Percentiles rank a stretch among this genome's conserved stretches.
Conservation (phyloP, 2,797 vertebrate genomes). For the Australoheros facetus region DNA sequence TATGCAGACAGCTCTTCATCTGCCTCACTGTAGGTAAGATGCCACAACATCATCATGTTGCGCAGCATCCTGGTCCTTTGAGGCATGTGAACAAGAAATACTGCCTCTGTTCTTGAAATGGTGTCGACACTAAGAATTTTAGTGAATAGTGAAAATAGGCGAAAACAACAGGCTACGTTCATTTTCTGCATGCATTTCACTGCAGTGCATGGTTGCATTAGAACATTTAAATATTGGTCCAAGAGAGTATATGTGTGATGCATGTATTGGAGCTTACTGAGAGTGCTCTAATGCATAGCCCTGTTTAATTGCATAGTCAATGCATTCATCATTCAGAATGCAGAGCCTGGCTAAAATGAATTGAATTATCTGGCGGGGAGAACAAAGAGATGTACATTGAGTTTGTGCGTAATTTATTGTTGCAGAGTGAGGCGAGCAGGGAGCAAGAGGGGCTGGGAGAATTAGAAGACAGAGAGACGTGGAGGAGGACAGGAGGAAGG, state of each 20-base stretch:
- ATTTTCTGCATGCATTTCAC: conserved; percentile 16
- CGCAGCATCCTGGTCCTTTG: conserved; percentile 4
- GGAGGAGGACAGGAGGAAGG: conserved; percentile 77
- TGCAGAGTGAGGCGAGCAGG: conserved; percentile 79
- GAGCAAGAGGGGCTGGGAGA: conserved; percentile 81
- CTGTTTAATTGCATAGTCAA: conserved; percentile 82
- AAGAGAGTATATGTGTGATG: conserved; percentile 42
- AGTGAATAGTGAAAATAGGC: conserved; percentile 33
- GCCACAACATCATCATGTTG: conserved; percentile 12
- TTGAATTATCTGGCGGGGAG: conserved; percentile 83
- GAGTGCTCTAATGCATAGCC: conserved; percentile 75
- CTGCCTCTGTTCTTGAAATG: background rate
- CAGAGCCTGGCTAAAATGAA: conserved; percentile 82
- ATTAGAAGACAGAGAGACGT: conserved; percentile 78
- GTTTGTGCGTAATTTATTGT: conserved; percentile 84
- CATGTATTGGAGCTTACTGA: conserved; percentile 51
- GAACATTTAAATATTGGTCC: conserved; percentile 47
- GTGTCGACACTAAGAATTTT: conserved; percentile 32
- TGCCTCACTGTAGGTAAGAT: conserved; percentile 26
- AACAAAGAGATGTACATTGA: conserved; percentile 86
- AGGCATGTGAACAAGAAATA: conserved; percentile 14
- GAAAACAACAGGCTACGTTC: conserved; percentile 27
- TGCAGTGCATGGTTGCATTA: conserved; percentile 16
- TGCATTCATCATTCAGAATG: conserved; percentile 84
- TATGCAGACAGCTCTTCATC: conserved; percentile 45